Evolutionary conservation across 2,797 vertebrate genomes (phyloP).

Genomic region (Taeniopygia guttata): DNA sequence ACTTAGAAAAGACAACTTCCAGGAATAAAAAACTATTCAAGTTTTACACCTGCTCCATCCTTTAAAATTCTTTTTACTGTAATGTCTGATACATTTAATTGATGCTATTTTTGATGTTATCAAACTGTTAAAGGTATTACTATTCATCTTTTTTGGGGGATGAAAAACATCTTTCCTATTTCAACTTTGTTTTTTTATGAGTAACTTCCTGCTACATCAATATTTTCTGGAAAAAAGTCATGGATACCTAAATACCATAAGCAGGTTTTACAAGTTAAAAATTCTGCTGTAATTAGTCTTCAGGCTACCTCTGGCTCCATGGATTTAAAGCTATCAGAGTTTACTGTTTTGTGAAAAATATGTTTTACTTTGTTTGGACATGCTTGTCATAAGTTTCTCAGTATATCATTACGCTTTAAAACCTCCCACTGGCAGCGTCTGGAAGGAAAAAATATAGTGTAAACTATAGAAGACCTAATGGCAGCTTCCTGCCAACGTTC

Average conservation of each 20-base stretch:
- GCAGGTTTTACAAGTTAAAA: conserved; percentile 49
- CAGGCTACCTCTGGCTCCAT: conserved; percentile 29
- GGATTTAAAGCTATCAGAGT: conserved; percentile 55
- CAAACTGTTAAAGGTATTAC: neutral
- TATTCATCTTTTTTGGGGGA: neutral
- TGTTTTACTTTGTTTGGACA: conserved; percentile 65
- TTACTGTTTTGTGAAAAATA: conserved; percentile 63
- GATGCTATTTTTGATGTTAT: neutral
- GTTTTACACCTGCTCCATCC: neutral
- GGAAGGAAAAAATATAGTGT: conserved; percentile 51
- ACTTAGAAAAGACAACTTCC: neutral
- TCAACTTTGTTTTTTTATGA: neutral
- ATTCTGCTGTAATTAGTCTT: conserved; percentile 43
- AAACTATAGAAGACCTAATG: conserved; percentile 55
- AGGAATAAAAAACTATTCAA: neutral
- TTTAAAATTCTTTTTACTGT: neutral
- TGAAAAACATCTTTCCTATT: neutral
- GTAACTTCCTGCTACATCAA: conserved; percentile 12
- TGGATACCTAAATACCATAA: conserved; percentile 9
- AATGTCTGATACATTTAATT: neutral
- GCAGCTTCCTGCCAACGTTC: conserved; percentile 50
- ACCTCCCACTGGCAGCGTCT: conserved; percentile 63
- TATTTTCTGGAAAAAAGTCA: conserved; percentile 40
- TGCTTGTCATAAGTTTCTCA: conserved; percentile 65
- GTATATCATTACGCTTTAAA: conserved; percentile 64